These are phyloP conservation scores for Euthynnus affinis DNA, from an alignment of 2,797 vertebrate genomes.

Conservation along the genomic window DNA sequence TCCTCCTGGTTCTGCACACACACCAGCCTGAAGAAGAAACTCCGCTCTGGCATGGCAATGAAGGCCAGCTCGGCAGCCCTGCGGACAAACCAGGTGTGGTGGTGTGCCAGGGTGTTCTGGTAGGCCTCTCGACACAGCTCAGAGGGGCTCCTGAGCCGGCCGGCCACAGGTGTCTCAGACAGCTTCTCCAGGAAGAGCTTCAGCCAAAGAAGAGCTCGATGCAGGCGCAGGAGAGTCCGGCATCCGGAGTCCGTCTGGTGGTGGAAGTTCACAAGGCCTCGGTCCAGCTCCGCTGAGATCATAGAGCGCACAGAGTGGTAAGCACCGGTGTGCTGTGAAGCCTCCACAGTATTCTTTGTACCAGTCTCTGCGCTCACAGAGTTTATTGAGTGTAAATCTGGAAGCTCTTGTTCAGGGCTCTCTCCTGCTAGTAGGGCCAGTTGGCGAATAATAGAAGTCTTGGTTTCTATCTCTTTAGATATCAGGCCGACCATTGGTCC, in stretches of 20 bases:
- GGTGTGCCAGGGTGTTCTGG: slow-evolving; percentile 81
- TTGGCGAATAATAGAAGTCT: slow-evolving; percentile 87
- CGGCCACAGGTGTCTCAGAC: slow-evolving; percentile 66
- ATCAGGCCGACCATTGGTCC: slow-evolving; percentile 90
- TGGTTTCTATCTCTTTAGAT: slow-evolving; percentile 87
- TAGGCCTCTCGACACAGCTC: slow-evolving; percentile 90
- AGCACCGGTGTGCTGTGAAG: slow-evolving; percentile 12
- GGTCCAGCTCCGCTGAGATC: slow-evolving; percentile 83
- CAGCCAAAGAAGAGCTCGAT: slow-evolving; percentile 91
- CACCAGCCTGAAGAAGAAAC: slow-evolving; percentile 85
- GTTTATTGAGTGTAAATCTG: slow-evolving; percentile 32
- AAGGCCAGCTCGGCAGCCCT: slow-evolving; percentile 88
- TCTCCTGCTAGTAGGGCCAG: slow-evolving; percentile 73
- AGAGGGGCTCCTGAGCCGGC: slow-evolving; percentile 78
- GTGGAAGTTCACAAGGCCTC: slow-evolving; percentile 83
- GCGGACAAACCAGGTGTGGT: slow-evolving; percentile 90
- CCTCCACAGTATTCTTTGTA: slow-evolving; percentile 8
- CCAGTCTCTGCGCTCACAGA: slow-evolving; percentile 12
- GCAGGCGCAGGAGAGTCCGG: slow-evolving; percentile 88
- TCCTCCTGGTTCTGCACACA: slow-evolving; percentile 83
- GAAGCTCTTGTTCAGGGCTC: slow-evolving; percentile 67
- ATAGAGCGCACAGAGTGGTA: slow-evolving; percentile 88
- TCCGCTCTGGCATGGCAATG: slow-evolving; percentile 87
- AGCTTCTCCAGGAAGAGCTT: slow-evolving; percentile 89
- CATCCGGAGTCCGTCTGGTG: slow-evolving; percentile 84